Evolutionary conservation across 1,140 invertebrate species (phyloP).

Genomic region (Musca domestica): DNA sequence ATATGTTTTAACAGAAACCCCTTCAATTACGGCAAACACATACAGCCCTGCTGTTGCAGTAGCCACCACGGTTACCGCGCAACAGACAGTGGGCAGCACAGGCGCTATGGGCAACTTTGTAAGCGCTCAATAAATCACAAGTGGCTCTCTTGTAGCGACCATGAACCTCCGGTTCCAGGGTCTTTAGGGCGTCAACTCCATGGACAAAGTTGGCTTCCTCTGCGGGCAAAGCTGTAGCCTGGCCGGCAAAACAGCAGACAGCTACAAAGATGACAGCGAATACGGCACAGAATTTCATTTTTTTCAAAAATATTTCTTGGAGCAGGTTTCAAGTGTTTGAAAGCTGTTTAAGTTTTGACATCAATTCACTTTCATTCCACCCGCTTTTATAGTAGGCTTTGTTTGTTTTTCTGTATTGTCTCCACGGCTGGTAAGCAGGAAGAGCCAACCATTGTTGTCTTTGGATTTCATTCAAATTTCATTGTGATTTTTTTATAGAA

Average conservation of each 20-base stretch:
- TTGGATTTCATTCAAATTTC: no score
- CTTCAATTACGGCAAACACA: not conserved
- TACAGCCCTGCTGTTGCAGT: not conserved
- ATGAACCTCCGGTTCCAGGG: conserved; percentile 1
- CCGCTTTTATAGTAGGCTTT: no score
- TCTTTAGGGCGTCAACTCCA: not conserved
- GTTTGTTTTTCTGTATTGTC: no score
- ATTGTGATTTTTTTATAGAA: no score
- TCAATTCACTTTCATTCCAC: no score
- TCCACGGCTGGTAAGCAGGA: no score
- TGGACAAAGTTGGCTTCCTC: not conserved
- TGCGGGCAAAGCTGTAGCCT: not conserved
- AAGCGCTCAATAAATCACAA: conserved; percentile 21
- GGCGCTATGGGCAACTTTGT: not conserved
- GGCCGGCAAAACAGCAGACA: not conserved
- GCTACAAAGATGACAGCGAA: not conserved
- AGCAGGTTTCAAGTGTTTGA: no score
- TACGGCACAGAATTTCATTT: conserved; percentile 1
- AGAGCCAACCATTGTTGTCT: no score
- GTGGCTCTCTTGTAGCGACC: conserved; percentile 23
- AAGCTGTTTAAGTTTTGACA: no score
- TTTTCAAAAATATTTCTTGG: no score
- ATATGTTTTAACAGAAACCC: no score
- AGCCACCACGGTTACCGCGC: not conserved
- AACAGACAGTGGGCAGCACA: not conserved